Conservation (phyloP, 2,797 vertebrate genomes). For the Semotilus atromaculatus region DNA sequence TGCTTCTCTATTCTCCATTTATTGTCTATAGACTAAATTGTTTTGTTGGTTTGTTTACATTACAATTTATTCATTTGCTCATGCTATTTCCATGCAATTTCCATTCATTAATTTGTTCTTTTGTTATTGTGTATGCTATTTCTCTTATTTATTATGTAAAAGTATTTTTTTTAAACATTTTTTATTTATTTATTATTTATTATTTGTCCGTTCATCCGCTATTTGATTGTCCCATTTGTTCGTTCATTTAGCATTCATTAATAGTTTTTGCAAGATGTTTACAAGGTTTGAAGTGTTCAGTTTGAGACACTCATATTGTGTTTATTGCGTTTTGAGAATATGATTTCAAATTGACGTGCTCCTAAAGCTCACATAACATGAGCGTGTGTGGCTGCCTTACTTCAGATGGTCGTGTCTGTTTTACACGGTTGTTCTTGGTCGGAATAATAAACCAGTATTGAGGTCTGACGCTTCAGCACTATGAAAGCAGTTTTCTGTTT, state of each 20-base stretch:
- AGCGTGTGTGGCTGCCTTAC: not conserved
- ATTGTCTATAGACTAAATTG: not conserved
- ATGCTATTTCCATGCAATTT: not conserved
- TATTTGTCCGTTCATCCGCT: not conserved
- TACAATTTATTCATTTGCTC: not conserved
- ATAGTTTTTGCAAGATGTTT: not conserved
- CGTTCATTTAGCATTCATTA: not conserved
- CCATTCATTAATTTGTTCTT: not conserved
- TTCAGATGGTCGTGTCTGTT: not conserved
- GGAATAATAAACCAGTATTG: not conserved
- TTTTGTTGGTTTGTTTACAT: not conserved
- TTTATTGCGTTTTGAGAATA: not conserved
- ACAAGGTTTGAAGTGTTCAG: not conserved
- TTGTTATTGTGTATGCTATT: not conserved
- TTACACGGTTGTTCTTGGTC: not conserved
- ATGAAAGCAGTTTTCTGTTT: not conserved
- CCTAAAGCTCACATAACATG: not conserved
- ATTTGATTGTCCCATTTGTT: not conserved
- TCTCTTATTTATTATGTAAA: not conserved
- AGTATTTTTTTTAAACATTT: no score
- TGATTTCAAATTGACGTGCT: not conserved
- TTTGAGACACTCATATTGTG: not conserved
- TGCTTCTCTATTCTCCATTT: not conserved
- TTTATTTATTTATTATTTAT: no score
- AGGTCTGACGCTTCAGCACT: not conserved